A percentile compares a stretch with the other conserved stretches of the same genome.
These are phyloP conservation scores for Mellivora capensis DNA, from an alignment of 2,113 vertebrate species.

Conservation along the genomic window DNA sequence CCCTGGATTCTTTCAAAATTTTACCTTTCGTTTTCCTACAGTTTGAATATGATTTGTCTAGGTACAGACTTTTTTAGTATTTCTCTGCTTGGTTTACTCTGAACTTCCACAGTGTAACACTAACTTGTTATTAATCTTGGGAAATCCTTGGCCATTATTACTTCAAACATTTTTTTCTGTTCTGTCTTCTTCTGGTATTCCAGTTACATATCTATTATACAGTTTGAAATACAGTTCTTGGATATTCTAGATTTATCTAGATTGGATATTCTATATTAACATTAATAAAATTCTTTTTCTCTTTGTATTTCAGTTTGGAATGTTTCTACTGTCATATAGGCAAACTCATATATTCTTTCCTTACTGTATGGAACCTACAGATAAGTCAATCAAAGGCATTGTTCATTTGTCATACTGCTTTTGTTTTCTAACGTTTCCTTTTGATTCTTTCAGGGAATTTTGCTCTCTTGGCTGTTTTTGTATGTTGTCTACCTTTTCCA, in stretches of 20 bases:
- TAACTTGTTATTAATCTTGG: neutral
- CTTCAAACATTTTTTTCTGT: neutral
- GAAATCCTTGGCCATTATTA: neutral
- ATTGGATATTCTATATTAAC: neutral
- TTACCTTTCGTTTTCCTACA: neutral
- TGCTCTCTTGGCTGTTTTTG: neutral
- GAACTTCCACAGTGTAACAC: neutral
- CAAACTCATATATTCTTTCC: neutral
- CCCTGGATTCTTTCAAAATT: neutral
- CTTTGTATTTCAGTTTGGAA: too few relatives aligned
- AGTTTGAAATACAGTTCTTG: neutral
- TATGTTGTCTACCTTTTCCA: neutral
- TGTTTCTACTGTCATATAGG: neutral
- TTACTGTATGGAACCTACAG: neutral
- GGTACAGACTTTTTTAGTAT: neutral
- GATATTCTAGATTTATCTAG: neutral
- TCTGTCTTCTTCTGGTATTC: neutral
- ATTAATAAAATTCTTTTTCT: neutral
- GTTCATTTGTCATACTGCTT: neutral
- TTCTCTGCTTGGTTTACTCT: neutral
- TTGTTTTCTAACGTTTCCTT: neutral
- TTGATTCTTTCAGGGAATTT: neutral
- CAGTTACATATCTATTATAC: neutral
- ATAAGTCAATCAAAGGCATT: neutral
- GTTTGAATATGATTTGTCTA: neutral